phyloP scores from a whole-genome alignment of 2,113 vertebrate species.

The Hiodon alosoides region DNA sequence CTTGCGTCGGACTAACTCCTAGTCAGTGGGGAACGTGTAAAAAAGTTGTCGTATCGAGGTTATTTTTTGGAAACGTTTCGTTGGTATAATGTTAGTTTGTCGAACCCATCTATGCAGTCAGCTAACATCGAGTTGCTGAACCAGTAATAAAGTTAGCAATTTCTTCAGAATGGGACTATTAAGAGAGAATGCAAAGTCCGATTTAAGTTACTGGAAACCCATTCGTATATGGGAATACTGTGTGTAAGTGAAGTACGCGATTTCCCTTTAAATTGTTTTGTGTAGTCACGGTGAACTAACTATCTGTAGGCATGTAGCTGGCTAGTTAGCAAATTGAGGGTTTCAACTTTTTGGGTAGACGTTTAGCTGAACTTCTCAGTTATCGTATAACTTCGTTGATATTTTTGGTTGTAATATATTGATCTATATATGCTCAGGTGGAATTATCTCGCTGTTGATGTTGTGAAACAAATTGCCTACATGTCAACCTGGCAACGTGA shows the following conservation, averaged over 20 bases:
- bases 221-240: neutral
- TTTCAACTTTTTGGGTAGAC: slow-evolving; percentile 11
- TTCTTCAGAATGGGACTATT: neutral
- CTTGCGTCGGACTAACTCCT: neutral
- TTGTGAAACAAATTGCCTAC: neutral
- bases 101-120: neutral
- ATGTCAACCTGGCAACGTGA: neutral
- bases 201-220: neutral
- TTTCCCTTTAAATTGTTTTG: neutral
- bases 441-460: neutral
- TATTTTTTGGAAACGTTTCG: neutral
- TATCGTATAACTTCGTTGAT: neutral
- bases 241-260: too few relatives aligned
- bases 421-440: neutral
- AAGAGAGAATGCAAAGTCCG: neutral
- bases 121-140: neutral
- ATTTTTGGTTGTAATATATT: neutral
- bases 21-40: slow-evolving; percentile 41
- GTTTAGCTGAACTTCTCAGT: neutral
- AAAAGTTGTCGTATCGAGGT: neutral
- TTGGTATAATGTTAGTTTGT: neutral
- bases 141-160: slow-evolving; percentile 2
- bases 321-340: neutral
- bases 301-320: neutral
- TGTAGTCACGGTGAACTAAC: neutral